Evolutionary conservation across 2,888 invertebrate species (phyloP).

Genomic region (Rapana venosa): DNA sequence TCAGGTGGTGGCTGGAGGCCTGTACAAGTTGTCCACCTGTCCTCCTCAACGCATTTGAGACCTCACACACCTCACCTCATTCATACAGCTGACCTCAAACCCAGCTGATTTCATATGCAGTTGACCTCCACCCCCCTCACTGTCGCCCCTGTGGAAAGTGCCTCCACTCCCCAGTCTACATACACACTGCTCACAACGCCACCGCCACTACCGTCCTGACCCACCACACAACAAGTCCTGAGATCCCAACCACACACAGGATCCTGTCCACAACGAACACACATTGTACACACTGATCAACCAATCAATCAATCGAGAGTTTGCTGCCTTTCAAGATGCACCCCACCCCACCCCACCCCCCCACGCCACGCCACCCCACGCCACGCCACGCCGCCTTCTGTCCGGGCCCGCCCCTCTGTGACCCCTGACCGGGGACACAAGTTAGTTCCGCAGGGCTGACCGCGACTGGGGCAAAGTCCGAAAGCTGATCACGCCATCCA

Average conservation of each 20-base stretch:
- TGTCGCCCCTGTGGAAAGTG: not conserved
- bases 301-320: too few species aligned
- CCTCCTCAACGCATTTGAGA: not conserved
- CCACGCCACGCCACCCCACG: too few species aligned
- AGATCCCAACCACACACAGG: not conserved
- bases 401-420: too few species aligned
- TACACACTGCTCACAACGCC: too few species aligned
- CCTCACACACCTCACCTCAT: not conserved
- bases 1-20: not conserved
- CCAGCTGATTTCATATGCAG: not conserved
- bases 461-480: too few species aligned
- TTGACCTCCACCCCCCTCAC: not conserved
- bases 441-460: too few species aligned
- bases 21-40: not conserved
- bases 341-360: not conserved
- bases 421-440: too few species aligned
- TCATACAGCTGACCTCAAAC: not conserved
- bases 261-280: not conserved
- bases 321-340: conserved; percentile 16
- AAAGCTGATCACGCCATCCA: too few species aligned
- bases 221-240: not conserved
- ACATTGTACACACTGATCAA: not conserved
- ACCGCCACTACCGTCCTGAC: not conserved
- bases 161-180: not conserved
- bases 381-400: too few species aligned